These are phyloP conservation scores for Plecturocebus donacophilus DNA, from an alignment of 2,113 vertebrate genomes.

Conservation along the genomic window DNA sequence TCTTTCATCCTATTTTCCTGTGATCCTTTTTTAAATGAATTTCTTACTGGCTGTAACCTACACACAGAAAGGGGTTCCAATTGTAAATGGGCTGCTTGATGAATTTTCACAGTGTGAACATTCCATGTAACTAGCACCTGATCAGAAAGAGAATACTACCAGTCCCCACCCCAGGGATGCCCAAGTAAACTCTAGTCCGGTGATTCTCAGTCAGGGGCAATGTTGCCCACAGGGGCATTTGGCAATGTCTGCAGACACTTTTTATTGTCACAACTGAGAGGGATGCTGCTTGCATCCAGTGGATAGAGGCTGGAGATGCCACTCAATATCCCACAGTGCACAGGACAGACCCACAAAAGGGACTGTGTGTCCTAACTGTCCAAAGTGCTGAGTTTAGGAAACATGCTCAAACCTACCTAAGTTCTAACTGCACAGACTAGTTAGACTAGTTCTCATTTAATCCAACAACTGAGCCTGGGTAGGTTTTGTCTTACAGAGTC, in stretches of 20 bases:
- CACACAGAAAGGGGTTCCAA: too few species aligned
- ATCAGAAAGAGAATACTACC: accelerated
- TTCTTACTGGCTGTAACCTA: too few species aligned
- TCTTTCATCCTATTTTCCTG: neutral
- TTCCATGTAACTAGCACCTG: accelerated
- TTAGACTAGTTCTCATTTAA: neutral
- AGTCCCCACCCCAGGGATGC: neutral
- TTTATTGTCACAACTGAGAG: accelerated
- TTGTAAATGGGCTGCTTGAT: accelerated
- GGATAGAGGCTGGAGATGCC: neutral
- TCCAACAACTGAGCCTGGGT: neutral
- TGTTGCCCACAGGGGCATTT: accelerated
- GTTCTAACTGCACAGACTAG: neutral
- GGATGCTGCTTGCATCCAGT: accelerated
- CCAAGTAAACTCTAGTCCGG: accelerated
- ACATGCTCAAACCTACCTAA: accelerated
- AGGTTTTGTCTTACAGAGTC: neutral
- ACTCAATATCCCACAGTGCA: accelerated
- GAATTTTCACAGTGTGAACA: accelerated
- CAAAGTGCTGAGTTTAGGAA: accelerated
- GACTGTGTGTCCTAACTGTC: accelerated
- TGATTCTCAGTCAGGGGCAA: accelerated
- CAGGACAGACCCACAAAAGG: neutral
- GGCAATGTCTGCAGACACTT: accelerated
- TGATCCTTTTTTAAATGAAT: neutral